phyloP scores from a whole-genome alignment of 2,113 vertebrate species.

The Emydocephalus ijimae region DNA sequence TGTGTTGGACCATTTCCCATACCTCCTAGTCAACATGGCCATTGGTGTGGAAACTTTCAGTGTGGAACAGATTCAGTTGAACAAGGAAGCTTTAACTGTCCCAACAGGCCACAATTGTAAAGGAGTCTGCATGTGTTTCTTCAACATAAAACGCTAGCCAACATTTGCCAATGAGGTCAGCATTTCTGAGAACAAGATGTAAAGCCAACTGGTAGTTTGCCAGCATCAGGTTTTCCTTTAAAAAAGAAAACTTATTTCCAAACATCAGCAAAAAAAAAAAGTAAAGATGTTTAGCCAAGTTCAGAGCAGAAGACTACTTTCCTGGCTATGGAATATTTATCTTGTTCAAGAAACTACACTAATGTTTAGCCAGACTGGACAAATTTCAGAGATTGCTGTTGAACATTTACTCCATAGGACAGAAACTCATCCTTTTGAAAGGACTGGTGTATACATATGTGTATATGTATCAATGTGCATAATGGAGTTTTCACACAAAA shows the following conservation, averaged over 20 bases:
- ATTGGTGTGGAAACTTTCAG: neutral
- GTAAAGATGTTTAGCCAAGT: neutral
- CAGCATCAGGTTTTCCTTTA: neutral
- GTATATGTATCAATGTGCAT: neutral
- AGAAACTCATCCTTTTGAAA: constrained; percentile 30
- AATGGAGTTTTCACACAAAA: constrained; percentile 7
- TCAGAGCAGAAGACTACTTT: neutral
- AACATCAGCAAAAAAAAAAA: neutral
- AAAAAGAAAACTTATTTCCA: neutral
- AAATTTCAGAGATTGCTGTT: neutral
- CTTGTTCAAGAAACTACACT: neutral
- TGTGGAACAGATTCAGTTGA: neutral
- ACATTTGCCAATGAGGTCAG: neutral
- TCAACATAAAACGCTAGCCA: neutral
- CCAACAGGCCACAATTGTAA: neutral
- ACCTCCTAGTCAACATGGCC: neutral
- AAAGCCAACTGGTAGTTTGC: neutral
- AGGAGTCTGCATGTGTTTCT: neutral
- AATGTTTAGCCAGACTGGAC: constrained; percentile 25
- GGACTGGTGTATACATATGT: neutral
- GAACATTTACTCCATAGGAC: neutral
- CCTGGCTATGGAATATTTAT: constrained; percentile 1
- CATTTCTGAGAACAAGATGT: constrained; percentile 4
- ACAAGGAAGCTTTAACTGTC: neutral
- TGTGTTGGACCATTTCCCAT: neutral